Evolutionary conservation across 2,888 invertebrate species (phyloP), one percentile per base, ranked within the genome.

Genomic region (Encarsia formosa): DNA sequence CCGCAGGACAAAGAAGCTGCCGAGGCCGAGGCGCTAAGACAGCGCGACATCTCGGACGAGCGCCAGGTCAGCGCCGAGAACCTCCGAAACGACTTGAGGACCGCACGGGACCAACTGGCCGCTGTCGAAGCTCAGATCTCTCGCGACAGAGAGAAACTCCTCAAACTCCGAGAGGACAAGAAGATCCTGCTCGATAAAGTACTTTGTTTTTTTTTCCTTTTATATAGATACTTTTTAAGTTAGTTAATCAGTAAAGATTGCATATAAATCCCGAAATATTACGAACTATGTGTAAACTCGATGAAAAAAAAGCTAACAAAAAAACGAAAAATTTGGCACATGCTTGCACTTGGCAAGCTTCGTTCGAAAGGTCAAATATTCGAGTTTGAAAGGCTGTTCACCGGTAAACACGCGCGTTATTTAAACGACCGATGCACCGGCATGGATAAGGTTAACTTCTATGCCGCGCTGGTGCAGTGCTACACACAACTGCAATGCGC

Each of bases 111-210:
- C 55, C 71, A 71, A 42, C 34, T 73, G 20, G 49, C 56, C 13
- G 61, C 64, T 3, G 53, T 71, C 26, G 73, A 73, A 49, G 48
- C 49, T 5, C 74, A 75, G 58, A 68, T 75, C 20, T 43, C 62
- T 1, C 67, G 64, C 43, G 73, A 75, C 37, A 63, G 71, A 8
- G 71, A 73, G 51, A 75, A 75, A 48, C 52, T 75, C 22, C 48
- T 66, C 20, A 70, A 68, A 45, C 51, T 73, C 5, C 63, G 71
- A 4, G 73, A 74, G 41, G 75, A 75, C 31, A 74, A 73, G 48
- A 69, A 63, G 51, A 60, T 66, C 13, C 63, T 74, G 1, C 49
- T 70, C 2, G 68, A 71, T 15, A 74, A 73, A 69, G 75, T 68
- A 44, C 4, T 42, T 43, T 34, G 6, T 32, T 31, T 13, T 9